Percentiles rank a stretch among this genome's conserved stretches.
These are phyloP conservation scores for Crenuchus spilurus DNA, from an alignment of 2,797 vertebrate genomes.

Conservation along the genomic window DNA sequence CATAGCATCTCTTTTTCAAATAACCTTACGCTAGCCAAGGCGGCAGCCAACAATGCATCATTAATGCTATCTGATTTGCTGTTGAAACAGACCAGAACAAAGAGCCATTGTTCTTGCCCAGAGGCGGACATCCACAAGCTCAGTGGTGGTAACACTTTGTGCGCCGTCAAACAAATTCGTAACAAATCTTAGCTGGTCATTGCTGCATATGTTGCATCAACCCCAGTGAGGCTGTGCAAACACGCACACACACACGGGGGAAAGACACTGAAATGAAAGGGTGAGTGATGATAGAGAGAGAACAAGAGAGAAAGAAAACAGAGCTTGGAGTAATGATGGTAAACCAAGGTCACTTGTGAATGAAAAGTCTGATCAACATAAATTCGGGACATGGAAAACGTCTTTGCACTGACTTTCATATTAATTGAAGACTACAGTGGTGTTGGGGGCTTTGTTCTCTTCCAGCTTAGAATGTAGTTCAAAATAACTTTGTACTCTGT, in stretches of 20 bases:
- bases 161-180: slow-evolving; percentile 1
- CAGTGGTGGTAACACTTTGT: not conserved
- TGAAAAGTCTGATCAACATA: slow-evolving; percentile 65
- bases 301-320: slow-evolving; percentile 44
- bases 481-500: not conserved
- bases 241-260: not conserved
- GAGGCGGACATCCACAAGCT: not conserved
- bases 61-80: slow-evolving; percentile 27
- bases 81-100: slow-evolving; percentile 29
- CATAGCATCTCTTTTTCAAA: slow-evolving; percentile 12
- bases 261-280: slow-evolving; percentile 8
- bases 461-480: not conserved
- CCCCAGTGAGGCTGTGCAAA: not conserved
- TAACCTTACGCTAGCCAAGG: not conserved
- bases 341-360: slow-evolving; percentile 53
- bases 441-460: not conserved
- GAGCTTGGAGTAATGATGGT: slow-evolving; percentile 60
- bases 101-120: slow-evolving; percentile 30
- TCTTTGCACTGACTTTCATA: slow-evolving; percentile 1
- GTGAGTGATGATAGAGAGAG: not conserved
- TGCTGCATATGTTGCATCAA: not conserved
- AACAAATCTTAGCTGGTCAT: slow-evolving; percentile 16
- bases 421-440: not conserved
- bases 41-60: slow-evolving; percentile 20
- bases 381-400: slow-evolving; percentile 49